Conservation (phyloP, 2,797 vertebrate species). For the Eulemur mongoz region DNA sequence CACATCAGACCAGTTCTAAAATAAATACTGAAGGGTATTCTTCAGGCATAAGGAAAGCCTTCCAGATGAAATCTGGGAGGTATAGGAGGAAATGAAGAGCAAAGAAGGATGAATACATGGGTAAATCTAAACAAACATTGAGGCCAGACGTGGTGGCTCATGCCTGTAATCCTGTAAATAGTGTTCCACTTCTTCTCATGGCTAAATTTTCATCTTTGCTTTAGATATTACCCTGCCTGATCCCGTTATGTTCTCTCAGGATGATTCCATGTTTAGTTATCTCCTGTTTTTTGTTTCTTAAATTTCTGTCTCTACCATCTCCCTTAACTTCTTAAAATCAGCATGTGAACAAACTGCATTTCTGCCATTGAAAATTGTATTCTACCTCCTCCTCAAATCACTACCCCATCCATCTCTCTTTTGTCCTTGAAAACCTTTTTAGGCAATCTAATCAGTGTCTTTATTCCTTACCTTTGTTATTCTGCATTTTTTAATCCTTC, state of each 20-base stretch:
- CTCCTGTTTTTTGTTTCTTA: neutral
- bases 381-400: neutral
- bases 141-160: too few species aligned
- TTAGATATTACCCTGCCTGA: neutral
- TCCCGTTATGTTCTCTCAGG: neutral
- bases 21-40: neutral
- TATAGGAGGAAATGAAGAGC: neutral
- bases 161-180: neutral
- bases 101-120: neutral
- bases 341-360: neutral
- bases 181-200: neutral
- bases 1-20: neutral
- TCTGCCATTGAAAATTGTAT: neutral
- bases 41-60: neutral
- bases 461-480: neutral
- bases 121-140: neutral
- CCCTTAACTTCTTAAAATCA: neutral
- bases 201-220: neutral
- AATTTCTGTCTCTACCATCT: neutral
- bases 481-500: neutral
- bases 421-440: neutral
- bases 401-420: neutral
- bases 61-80: neutral
- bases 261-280: neutral
- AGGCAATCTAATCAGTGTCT: neutral